Evolutionary conservation across 2,797 vertebrate species (phyloP).

Genomic region (Hybognathus amarus): DNA sequence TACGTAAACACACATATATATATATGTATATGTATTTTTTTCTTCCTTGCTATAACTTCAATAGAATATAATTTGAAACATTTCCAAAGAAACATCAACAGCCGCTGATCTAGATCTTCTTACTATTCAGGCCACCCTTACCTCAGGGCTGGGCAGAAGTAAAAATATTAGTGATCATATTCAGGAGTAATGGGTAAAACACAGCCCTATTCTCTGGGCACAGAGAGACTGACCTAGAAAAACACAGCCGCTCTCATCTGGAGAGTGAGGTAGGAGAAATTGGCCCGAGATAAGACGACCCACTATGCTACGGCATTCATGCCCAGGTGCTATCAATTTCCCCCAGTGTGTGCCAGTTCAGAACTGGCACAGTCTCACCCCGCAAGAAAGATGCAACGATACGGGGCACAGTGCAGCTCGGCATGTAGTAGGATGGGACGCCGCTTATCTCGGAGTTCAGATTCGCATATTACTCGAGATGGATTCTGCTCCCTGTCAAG

Average conservation of each 20-base stretch:
- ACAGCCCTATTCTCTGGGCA: conserved; percentile 60
- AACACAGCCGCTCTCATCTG: conserved; percentile 57
- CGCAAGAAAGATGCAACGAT: conserved; percentile 54
- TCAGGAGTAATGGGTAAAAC: conserved; percentile 62
- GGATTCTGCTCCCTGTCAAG: conserved; percentile 27
- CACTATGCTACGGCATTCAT: conserved; percentile 55
- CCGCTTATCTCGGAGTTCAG: conserved; percentile 42
- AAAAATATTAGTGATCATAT: conserved; percentile 66
- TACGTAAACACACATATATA: no score
- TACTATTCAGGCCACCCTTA: conserved; percentile 54
- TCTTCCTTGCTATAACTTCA: background rate
- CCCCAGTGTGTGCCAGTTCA: conserved; percentile 58
- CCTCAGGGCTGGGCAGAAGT: conserved; percentile 57
- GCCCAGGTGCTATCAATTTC: conserved; percentile 64
- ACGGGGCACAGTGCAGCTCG: conserved; percentile 40
- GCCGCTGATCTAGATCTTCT: conserved; percentile 56
- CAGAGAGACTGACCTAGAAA: conserved; percentile 65
- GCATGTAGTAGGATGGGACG: conserved; percentile 6
- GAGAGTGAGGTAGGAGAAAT: conserved; percentile 50
- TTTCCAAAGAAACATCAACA: conserved; percentile 33
- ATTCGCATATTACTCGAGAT: conserved; percentile 10
- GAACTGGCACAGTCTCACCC: conserved; percentile 54
- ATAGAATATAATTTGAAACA: background rate
- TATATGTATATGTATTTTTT: no score
- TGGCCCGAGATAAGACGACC: conserved; percentile 54